Evolutionary conservation across 2,113 vertebrate species (phyloP), one percentile per base, ranked within the genome.

Genomic region (Crotalus tigris): DNA sequence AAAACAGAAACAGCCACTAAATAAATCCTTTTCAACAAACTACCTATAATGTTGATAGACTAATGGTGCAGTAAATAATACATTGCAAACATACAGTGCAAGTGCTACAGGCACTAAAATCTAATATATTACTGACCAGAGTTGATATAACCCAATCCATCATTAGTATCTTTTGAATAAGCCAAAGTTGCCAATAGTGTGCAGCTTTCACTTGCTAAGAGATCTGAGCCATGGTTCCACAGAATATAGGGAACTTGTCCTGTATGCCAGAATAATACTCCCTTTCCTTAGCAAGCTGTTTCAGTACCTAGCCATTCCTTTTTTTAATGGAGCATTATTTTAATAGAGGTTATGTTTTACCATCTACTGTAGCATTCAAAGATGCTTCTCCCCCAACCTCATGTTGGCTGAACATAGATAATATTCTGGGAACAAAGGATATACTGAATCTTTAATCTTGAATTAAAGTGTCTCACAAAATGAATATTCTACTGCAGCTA

Each of bases 1-100:
- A 9, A 90, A 93, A 17, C 64, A 92, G 69, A 85, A 93, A 93
- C 24, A 69, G 11, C 24, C 55, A 92, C 69, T 51, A 91, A 88
- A 69, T 49, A 90, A 86, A 57, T 51, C 21, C 33, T 21, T 46
- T 33, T 23, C 21, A 69, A 92, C 69, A 95, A 91, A 0, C 88
- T 57, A 15, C 61, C 92, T 95, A 33, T 12, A 88, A 54, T 51
- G 86, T 54, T 81, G 64, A 69, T 0, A 93, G 39, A 88, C 75
- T 3, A 59, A 11, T 89, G 4, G 55, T 6, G 51, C 15, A 53
- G 10, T 51, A 8, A 54, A 86, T 75, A 90, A 93, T 85, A 46
- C 59, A 75, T 23, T 13, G 29, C 21, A 90, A 86, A 58, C 58
- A 26, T 19, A 4, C 15, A 88, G 59, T 26, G 53, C 44, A 57